phyloP scores from a whole-genome alignment of 2,888 invertebrate species.

The Julus scanicus region DNA sequence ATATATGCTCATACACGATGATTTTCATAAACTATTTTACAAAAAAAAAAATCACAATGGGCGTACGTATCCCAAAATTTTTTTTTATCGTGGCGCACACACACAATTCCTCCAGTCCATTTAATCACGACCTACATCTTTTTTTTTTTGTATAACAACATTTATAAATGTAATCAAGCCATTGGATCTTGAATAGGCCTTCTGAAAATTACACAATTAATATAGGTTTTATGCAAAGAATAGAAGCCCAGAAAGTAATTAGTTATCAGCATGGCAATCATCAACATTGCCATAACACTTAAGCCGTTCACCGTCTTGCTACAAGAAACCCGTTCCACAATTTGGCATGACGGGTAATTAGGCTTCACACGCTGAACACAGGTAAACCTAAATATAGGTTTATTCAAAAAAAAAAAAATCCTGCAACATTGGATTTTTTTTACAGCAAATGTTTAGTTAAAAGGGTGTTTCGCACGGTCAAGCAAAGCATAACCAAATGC shows the following conservation, averaged over 20 bases:
- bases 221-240: constrained; percentile 32
- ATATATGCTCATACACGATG: background rate
- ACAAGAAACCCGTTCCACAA: constrained; percentile 26
- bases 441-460: background rate
- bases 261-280: constrained; percentile 41
- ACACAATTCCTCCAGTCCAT: constrained; percentile 17
- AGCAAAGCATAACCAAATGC: constrained; percentile 7
- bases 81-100: background rate
- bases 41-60: background rate
- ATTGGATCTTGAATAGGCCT: constrained; percentile 34
- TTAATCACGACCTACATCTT: constrained; percentile 45
- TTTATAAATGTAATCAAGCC: constrained; percentile 40
- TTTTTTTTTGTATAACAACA: background rate
- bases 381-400: constrained; percentile 4
- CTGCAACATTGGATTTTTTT: background rate
- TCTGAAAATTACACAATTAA: constrained; percentile 45
- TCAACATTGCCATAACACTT: constrained; percentile 42
- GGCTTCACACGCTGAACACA: constrained; percentile 36
- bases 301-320: constrained; percentile 36
- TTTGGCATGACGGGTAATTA: constrained; percentile 40
- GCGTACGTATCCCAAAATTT: background rate
- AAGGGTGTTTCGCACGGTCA: constrained; percentile 24
- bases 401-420: background rate
- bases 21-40: background rate
- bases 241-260: constrained; percentile 30